These are phyloP conservation scores for Gymnocheta viridis DNA, from an alignment of 2,888 invertebrate genomes.

Conservation along the genomic window DNA sequence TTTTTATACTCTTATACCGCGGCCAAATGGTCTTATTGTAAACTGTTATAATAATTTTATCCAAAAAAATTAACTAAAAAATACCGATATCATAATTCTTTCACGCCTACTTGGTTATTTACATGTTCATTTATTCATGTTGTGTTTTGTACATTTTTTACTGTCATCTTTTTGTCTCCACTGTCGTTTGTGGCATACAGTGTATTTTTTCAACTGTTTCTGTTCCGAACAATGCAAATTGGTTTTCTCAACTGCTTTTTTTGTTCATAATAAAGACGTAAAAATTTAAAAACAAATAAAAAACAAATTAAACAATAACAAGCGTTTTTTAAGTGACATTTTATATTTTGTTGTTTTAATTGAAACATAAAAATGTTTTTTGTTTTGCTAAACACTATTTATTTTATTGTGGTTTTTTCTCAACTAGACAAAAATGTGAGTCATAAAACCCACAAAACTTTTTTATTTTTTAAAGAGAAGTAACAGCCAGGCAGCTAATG, in stretches of 20 bases:
- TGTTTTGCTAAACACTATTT: background rate
- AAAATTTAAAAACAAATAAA: constrained; percentile 8
- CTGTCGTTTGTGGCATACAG: background rate
- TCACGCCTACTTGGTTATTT: no score
- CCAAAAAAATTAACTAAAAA: no score
- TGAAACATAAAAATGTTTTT: constrained; percentile 17
- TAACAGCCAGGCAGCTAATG: no score
- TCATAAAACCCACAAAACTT: background rate
- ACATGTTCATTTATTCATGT: no score
- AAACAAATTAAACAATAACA: background rate
- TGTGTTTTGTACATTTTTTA: no score
- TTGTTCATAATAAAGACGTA: constrained; percentile 23
- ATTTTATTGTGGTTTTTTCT: constrained; percentile 14
- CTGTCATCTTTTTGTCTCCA: background rate
- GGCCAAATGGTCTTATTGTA: no score
- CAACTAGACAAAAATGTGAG: background rate
- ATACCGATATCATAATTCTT: no score
- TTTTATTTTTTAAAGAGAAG: background rate
- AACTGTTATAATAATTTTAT: no score
- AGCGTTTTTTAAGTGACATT: constrained; percentile 16
- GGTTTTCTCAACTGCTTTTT: constrained; percentile 3
- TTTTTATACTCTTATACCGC: no score
- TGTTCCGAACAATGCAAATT: background rate
- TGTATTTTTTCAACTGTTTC: constrained; percentile 2
- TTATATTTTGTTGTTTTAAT: constrained; percentile 27